These are phyloP conservation scores for Arvicanthis niloticus DNA, from an alignment of 2,113 vertebrate genomes.

Conservation along the genomic window DNA sequence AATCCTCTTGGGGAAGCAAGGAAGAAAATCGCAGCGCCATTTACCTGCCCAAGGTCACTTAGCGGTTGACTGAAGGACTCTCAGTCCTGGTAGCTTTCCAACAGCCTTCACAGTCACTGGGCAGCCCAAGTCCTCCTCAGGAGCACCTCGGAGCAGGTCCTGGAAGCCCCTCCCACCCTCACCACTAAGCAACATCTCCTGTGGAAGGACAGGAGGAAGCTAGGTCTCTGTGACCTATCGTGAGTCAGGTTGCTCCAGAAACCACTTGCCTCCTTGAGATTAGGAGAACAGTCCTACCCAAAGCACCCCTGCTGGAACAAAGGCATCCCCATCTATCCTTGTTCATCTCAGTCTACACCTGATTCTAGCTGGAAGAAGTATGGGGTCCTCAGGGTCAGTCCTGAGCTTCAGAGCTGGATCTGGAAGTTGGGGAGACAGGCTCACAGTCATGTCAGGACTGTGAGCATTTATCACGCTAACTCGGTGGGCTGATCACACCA, in stretches of 20 bases:
- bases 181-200: no score
- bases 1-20: neutral
- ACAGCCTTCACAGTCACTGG: neutral
- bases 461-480: accelerated
- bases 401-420: neutral
- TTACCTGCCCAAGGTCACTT: no score
- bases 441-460: neutral
- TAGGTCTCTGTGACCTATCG: no score
- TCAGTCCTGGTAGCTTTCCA: neutral
- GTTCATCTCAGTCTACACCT: no score
- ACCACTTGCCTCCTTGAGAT: neutral
- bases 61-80: neutral
- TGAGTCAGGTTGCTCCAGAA: neutral
- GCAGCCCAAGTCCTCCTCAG: accelerated
- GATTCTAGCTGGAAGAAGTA: neutral
- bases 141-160: no score
- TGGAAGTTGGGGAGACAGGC: accelerated
- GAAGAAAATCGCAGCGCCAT: neutral
- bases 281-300: neutral
- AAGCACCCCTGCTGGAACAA: neutral
- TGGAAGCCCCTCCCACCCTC: neutral
- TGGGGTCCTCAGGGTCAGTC: no score
- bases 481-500: accelerated
- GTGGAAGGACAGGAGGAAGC: neutral
- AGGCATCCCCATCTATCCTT: neutral